phyloP scores from a whole-genome alignment of 2,797 vertebrate genomes.

The Merluccius polli region DNA sequence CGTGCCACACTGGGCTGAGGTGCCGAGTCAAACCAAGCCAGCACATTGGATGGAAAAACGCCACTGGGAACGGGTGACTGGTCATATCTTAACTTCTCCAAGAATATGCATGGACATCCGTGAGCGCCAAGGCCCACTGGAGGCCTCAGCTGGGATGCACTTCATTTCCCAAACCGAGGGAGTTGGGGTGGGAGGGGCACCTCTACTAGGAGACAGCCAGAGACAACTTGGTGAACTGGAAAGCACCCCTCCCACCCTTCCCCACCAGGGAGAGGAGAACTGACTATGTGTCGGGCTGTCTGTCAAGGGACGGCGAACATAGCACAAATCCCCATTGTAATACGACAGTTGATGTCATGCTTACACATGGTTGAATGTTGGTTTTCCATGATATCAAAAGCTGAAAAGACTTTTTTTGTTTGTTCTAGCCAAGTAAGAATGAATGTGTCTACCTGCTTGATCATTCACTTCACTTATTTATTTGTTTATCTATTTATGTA shows the following conservation, averaged over 20 bases:
- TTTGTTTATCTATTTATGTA: no score
- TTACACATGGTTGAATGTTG: background rate
- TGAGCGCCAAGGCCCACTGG: background rate
- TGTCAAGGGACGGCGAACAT: background rate
- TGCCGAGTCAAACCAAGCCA: no score
- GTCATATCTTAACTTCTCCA: background rate
- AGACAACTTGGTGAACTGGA: constrained; percentile 4
- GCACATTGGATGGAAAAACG: no score
- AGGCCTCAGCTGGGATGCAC: background rate
- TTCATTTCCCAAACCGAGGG: background rate
- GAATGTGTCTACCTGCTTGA: no score
- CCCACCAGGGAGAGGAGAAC: background rate
- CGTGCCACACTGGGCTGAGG: no score
- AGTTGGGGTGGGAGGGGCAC: background rate
- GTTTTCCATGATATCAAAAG: background rate
- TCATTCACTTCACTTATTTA: no score
- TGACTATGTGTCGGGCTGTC: constrained; percentile 23
- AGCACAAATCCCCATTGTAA: background rate
- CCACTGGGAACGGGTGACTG: no score
- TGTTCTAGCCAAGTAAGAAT: background rate
- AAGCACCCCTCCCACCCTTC: constrained; percentile 27
- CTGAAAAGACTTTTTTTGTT: background rate
- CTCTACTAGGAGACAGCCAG: background rate
- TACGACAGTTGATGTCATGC: background rate
- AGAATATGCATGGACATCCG: background rate